phyloP scores from a whole-genome alignment of 2,888 invertebrate genomes.

The Phengaris arion region DNA sequence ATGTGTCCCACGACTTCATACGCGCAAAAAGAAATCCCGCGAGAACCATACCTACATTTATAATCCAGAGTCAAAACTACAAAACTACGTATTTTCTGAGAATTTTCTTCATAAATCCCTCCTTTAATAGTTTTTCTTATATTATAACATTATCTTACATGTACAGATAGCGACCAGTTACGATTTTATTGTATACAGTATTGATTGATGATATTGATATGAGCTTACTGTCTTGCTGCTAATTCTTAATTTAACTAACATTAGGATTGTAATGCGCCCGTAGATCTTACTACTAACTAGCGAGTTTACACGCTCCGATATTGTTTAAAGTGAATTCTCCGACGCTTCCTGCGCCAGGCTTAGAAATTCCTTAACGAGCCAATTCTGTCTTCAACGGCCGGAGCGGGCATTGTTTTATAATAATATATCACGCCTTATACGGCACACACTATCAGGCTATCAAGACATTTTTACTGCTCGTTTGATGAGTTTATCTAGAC shows the following conservation, averaged over 20 bases:
- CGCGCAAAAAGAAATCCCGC: no score
- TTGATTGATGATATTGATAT: no score
- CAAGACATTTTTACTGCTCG: slow-evolving; percentile 17
- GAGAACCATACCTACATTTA: no score
- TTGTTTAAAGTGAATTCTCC: slow-evolving; percentile 6
- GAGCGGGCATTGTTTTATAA: slow-evolving; percentile 28
- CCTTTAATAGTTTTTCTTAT: no score
- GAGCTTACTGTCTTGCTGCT: no score
- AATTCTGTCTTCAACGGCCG: slow-evolving; percentile 5
- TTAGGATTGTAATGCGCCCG: background rate
- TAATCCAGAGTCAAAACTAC: no score
- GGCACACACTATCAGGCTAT: slow-evolving; percentile 13
- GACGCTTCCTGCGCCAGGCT: background rate
- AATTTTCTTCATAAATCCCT: no score
- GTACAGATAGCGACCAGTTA: no score
- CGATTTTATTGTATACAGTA: no score
- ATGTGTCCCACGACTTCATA: no score
- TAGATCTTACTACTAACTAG: background rate
- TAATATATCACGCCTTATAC: slow-evolving; percentile 30
- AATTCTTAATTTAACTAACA: background rate
- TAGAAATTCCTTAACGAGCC: slow-evolving; percentile 19
- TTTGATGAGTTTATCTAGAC: slow-evolving; percentile 7
- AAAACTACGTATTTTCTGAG: no score
- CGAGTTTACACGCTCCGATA: slow-evolving; percentile 1
- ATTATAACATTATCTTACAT: no score